A percentile compares a stretch with the other conserved stretches of the same genome.
Evolutionary conservation across 2,113 vertebrate genomes (phyloP).

Genomic region (Sapayoa aenigma): DNA sequence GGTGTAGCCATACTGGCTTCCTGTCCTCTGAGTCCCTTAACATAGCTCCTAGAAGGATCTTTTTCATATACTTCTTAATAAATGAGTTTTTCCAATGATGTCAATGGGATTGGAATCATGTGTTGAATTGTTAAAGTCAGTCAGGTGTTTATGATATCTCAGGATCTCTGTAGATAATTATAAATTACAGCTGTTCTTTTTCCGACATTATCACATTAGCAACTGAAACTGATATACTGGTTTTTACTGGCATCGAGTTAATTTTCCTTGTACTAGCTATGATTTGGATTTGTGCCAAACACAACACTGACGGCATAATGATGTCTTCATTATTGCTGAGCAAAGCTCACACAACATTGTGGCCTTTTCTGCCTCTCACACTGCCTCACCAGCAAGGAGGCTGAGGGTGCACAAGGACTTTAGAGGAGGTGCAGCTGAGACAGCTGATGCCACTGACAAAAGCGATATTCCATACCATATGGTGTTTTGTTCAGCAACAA

Average conservation of each 20-base stretch:
- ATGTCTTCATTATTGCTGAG: background rate
- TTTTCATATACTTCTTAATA: background rate
- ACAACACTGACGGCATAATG: too few species aligned
- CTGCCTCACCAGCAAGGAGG: too few species aligned
- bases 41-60: background rate
- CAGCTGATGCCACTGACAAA: background rate
- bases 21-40: background rate
- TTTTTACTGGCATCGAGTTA: background rate
- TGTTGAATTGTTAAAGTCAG: background rate
- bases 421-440: background rate
- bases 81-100: background rate
- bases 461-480: background rate
- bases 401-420: background rate
- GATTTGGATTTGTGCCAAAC: background rate
- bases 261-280: background rate
- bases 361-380: background rate
- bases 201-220: background rate
- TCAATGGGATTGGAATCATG: background rate
- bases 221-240: background rate
- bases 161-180: background rate
- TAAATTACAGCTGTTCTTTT: background rate
- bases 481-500: background rate
- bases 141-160: background rate
- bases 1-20: background rate
- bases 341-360: rapidly evolving